Evolutionary conservation across 2,797 vertebrate genomes (phyloP), one percentile per base, ranked within the genome.

Genomic region (Enteromius thamalakanensis): DNA sequence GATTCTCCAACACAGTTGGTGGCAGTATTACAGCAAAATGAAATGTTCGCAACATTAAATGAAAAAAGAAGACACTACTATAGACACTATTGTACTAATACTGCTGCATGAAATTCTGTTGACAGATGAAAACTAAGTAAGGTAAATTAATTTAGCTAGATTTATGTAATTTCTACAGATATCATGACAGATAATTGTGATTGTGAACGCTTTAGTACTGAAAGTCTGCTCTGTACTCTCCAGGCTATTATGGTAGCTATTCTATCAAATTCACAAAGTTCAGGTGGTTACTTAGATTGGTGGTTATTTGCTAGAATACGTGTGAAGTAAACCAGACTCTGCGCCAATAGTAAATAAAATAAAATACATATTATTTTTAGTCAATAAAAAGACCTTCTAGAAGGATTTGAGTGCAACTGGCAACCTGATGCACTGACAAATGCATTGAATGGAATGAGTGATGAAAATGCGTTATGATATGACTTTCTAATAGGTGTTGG

Each of bases 401-500:
- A 72, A 47, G 8, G 69, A 62, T 49, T 74, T 51, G 55, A 64
- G 1, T 49, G 42, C 69, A 64, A 15, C 55, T 81, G 69, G 14
- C 29, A 64, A 74, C 45, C 29, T 26, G 7, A 51, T 81, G 53
- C 21, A 17, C 58, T 80, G 65, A 8, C 34, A 69, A 14, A 55
- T 55, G 49, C 15, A 45, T 58, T 69, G 34, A 1, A 26, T 26
- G 26, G 26, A 26, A 26, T 1, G 26, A 26, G 26, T 21, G 49
- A 34, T 70, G 15, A 65, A 68, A 67, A 45, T 45, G 42, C 11
- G 42, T 45, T 42, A 53, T 40, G n/a, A 45, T 47, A 32, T 55
- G 34, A 70, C 69, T 51, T 42, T 42, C 23, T 58, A 5, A 80
- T 21, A 53, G 37, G 78, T 21, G 19, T 68, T 29, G 23, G 23